Base-by-base conservation (phyloP, 2,888 invertebrate genomes). In the Caenorhabditis drosophilae region DNA sequence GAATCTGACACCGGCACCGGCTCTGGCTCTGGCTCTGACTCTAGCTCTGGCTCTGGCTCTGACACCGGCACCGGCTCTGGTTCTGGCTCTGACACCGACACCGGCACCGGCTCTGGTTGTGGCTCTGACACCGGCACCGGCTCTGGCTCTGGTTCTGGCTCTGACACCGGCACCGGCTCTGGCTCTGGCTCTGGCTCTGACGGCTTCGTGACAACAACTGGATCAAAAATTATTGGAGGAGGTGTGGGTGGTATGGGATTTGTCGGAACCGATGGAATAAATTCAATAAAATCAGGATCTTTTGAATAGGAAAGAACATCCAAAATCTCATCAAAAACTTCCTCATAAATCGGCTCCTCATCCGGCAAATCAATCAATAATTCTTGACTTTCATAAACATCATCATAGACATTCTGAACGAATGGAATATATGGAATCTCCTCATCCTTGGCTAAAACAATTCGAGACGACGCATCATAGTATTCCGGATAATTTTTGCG, bases 331-430 rank as follows among this genome's bases (percentile, higher is more conserved):
- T n/a, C n/a, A n/a, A n/a, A n/a, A n/a, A n/a, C 40, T 20, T 48
- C 48, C 2, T 48, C 48, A 23, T 48, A 48, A 23, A 35, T 20
- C n/a, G 48, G 48, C 22, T 50, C 50, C 4, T 50, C 64, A 22
- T 54, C 61, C 12, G n/a, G n/a, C n/a, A 62, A 62, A 15, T 34
- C 44, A 9, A 34, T 52, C 35, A 50, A 42, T 0, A 54, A 9
- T 31, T 58, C 58, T 34, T 54, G 56, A 18, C 27, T 18, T 31
- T 31, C 46, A 27, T 27, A 45, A 16, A 22, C 18, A n/a, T 56
- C 44, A 25, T 62, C 45, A 25, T 62, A 57, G 4, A 48, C 53
- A 2, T 47, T 48, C 1, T 35, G 20, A 15, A 35, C 40, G 16
- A 52, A 44, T 0, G 25, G 12, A 9, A 42, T 26, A 23, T 56